These are phyloP conservation scores for Villa cingulata DNA, from an alignment of 2,888 invertebrate genomes.

Conservation along the genomic window DNA sequence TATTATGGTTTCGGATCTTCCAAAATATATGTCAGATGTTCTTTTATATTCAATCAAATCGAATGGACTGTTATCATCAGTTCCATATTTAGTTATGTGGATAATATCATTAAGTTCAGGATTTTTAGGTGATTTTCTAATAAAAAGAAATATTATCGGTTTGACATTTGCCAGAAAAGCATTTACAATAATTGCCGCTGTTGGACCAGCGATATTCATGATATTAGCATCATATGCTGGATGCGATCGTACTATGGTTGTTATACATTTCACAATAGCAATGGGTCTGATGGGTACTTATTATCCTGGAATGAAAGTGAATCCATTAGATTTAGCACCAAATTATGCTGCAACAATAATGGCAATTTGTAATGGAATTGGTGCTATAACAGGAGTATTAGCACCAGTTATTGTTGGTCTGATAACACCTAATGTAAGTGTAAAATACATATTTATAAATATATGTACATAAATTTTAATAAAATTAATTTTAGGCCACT, in stretches of 20 bases:
- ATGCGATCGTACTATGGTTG: constrained; percentile 46
- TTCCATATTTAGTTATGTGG: constrained; percentile 51
- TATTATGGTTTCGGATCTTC: constrained; percentile 50
- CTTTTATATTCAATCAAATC: constrained; percentile 45
- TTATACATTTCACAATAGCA: constrained; percentile 48
- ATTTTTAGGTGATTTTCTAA: constrained; percentile 53
- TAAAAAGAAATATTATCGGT: constrained; percentile 43
- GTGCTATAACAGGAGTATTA: constrained; percentile 51
- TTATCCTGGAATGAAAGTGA: constrained; percentile 55
- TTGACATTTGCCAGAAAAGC: constrained; percentile 46
- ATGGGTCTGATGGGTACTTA: constrained; percentile 59
- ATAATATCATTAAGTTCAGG: constrained; percentile 46
- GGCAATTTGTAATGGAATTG: constrained; percentile 54
- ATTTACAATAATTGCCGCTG: constrained; percentile 49
- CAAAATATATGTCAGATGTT: constrained; percentile 48
- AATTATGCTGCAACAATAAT: constrained; percentile 52
- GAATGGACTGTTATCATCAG: constrained; percentile 45
- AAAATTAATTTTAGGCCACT: constrained; percentile 39
- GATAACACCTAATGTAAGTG: constrained; percentile 46
- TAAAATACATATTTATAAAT: not conserved
- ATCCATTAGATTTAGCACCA: constrained; percentile 48
- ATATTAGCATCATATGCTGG: constrained; percentile 55
- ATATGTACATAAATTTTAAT: not conserved
- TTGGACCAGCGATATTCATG: constrained; percentile 53
- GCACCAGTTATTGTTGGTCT: constrained; percentile 51